A percentile compares a stretch with the other conserved stretches of the same genome.
Evolutionary conservation across 2,113 vertebrate genomes (phyloP).

Genomic region (Tachysurus fulvidraco): DNA sequence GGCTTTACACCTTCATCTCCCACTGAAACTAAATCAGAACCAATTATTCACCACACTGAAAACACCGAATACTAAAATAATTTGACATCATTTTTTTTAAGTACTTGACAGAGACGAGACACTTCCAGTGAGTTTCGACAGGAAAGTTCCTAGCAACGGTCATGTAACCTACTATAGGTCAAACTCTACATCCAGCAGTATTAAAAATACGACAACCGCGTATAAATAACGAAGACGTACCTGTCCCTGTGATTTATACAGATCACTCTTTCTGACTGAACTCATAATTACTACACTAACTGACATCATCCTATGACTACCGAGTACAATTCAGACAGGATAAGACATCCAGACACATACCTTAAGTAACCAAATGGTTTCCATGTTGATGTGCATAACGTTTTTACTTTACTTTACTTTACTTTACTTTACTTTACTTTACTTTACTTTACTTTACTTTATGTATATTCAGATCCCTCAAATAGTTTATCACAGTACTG

Average conservation of each 20-base stretch:
- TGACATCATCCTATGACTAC: no score
- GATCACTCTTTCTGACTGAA: neutral
- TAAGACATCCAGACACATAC: neutral
- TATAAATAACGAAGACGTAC: neutral
- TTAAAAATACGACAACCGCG: neutral
- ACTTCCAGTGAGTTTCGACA: neutral
- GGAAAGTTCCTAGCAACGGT: neutral
- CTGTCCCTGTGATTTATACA: neutral
- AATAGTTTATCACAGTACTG: no score
- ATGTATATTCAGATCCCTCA: no score
- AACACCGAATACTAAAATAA: neutral
- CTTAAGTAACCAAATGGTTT: neutral
- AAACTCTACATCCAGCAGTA: neutral
- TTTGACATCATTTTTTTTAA: neutral
- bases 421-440: neutral
- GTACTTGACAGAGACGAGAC: neutral
- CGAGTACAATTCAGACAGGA: neutral
- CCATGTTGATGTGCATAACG: neutral
- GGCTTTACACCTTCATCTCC: neutral
- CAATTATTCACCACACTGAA: neutral
- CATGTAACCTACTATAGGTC: neutral
- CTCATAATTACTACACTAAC: neutral
- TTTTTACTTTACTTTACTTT: neutral
- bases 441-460: no score
- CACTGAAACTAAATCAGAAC: neutral